phyloP scores from a whole-genome alignment of 37 sponge, comb jelly and placozoan genomes.

The Agelas oroides region DNA sequence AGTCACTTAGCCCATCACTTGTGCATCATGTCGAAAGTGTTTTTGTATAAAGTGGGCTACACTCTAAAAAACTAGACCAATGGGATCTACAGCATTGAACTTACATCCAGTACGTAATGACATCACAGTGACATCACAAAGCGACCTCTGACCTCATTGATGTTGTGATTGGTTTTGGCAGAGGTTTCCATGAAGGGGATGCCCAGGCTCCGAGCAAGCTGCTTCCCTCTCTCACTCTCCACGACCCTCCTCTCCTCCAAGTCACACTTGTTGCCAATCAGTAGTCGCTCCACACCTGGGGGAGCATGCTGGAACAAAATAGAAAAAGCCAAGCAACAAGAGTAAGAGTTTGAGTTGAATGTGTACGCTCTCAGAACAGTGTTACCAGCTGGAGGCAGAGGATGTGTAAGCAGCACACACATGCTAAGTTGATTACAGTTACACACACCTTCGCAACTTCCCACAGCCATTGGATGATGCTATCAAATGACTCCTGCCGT shows the following conservation, averaged over 20 bases:
- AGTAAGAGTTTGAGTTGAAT: no score
- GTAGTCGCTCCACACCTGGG: constrained; percentile 86
- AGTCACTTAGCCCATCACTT: no score
- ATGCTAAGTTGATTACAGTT: no score
- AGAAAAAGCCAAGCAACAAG: not conserved
- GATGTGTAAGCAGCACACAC: no score
- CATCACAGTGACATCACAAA: not conserved
- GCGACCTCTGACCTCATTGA: constrained; percentile 68
- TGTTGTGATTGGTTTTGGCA: constrained; percentile 88
- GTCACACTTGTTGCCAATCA: constrained; percentile 97
- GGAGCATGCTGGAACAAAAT: constrained; percentile 84
- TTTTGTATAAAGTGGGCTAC: no score
- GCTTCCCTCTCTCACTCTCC: constrained; percentile 74
- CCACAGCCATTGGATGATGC: constrained; percentile 91
- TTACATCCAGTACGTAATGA: not conserved
- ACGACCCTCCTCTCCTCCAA: constrained; percentile 82
- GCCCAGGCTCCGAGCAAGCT: constrained; percentile 73
- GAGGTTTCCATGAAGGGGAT: constrained; percentile 90
- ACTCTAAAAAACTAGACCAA: no score
- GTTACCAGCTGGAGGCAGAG: no score
- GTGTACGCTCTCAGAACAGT: no score
- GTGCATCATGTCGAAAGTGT: no score
- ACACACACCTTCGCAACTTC: constrained; percentile 89
- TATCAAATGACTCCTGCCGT: constrained; percentile 90
- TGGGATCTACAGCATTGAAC: no score